These are phyloP conservation scores for Scaptomyza pallida DNA, from an alignment of 1,140 invertebrate genomes.

Conservation along the genomic window DNA sequence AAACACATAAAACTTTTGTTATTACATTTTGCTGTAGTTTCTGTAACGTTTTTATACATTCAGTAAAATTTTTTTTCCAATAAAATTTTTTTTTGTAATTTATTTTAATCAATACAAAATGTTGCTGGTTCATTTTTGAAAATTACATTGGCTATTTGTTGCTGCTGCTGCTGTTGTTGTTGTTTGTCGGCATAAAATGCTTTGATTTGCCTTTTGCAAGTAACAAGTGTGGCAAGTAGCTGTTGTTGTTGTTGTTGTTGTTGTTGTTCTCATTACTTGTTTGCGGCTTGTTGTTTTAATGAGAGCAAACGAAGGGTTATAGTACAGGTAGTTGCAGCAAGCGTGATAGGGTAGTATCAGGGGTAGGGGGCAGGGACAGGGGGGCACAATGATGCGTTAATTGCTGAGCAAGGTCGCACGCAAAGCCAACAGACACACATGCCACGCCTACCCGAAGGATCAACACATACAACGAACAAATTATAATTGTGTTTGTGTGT, in stretches of 20 bases:
- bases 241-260: slow-evolving; percentile 35
- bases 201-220: slow-evolving; percentile 57
- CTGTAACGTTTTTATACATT: too few relatives aligned
- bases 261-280: slow-evolving; percentile 39
- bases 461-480: slow-evolving; percentile 37
- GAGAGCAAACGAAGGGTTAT: slow-evolving; percentile 49
- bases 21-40: background rate
- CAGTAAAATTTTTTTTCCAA: slow-evolving; percentile 10
- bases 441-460: slow-evolving; percentile 28
- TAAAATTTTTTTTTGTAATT: slow-evolving; percentile 12
- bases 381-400: slow-evolving; percentile 53
- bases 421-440: background rate
- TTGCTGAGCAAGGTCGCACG: slow-evolving; percentile 65
- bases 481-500: slow-evolving; percentile 29
- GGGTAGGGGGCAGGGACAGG: too few relatives aligned
- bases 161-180: background rate
- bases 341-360: background rate
- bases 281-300: slow-evolving; percentile 59
- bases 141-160: slow-evolving; percentile 19
- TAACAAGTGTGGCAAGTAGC: too few relatives aligned
- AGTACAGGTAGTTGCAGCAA: background rate
- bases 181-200: slow-evolving; percentile 50
- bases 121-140: slow-evolving; percentile 28
- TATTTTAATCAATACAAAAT: slow-evolving; percentile 8
- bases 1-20: too few relatives aligned